Evolutionary conservation across 2,888 invertebrate genomes (phyloP).

Genomic region (Balanococcus diminutus): DNA sequence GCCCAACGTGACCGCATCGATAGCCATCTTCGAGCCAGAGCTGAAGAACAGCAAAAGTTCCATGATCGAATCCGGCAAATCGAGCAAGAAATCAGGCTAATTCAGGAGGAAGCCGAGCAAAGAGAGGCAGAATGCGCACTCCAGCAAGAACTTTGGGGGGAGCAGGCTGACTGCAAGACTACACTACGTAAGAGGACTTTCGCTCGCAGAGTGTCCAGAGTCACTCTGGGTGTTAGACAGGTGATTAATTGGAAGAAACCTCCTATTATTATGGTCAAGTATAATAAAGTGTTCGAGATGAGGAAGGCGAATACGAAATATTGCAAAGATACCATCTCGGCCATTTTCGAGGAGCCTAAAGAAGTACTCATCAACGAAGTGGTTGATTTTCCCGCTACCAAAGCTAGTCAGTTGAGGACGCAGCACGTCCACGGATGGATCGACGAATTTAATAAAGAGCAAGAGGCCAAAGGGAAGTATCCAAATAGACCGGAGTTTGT

Average conservation of each 20-base stretch:
- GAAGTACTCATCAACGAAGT: neutral
- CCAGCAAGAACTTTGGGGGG: neutral
- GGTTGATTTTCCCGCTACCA: neutral
- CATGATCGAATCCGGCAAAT: neutral
- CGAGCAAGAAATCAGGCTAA: neutral
- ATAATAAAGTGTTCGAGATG: neutral
- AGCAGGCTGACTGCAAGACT: neutral
- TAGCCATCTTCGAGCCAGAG: neutral
- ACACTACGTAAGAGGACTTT: neutral
- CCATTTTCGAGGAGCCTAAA: neutral
- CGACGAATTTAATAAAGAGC: neutral
- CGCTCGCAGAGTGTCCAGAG: neutral
- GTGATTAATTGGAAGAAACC: constrained; percentile 44
- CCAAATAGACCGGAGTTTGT: neutral
- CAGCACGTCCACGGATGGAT: neutral
- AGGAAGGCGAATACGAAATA: neutral
- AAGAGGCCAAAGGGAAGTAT: neutral
- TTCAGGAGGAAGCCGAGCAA: neutral
- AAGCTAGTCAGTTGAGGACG: neutral
- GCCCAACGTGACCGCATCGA: neutral
- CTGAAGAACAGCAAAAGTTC: neutral
- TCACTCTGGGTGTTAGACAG: neutral
- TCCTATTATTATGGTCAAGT: neutral
- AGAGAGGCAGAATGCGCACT: neutral
- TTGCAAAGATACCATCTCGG: neutral